These are phyloP conservation scores for Thamnaconus septentrionalis DNA, from an alignment of 2,113 vertebrate genomes.

Conservation along the genomic window DNA sequence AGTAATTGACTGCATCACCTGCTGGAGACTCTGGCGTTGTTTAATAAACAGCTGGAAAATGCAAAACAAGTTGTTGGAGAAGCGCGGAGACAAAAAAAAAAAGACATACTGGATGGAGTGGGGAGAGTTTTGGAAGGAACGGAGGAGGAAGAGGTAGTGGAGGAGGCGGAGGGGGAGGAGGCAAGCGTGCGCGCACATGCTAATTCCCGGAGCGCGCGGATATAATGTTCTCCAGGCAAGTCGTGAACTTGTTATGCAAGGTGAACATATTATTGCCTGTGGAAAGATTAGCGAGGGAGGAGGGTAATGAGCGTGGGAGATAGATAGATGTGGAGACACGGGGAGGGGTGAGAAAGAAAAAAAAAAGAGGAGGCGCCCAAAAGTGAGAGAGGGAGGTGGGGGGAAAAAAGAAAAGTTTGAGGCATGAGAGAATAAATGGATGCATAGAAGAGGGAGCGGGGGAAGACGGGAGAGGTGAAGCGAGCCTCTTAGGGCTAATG, in stretches of 20 bases:
- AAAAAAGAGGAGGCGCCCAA: constrained; percentile 30
- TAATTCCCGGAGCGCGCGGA: constrained; percentile 42
- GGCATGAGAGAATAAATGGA: constrained; percentile 56
- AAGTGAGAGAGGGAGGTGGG: constrained; percentile 30
- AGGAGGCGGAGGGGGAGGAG: constrained; percentile 21
- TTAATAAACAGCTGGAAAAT: constrained; percentile 80
- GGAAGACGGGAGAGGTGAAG: constrained; percentile 52
- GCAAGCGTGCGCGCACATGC: constrained; percentile 1
- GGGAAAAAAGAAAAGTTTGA: constrained; percentile 50
- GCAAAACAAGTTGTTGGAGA: constrained; percentile 64
- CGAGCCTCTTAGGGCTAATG: constrained; percentile 79
- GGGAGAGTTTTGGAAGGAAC: neutral
- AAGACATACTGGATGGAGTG: constrained; percentile 46
- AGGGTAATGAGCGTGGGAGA: constrained; percentile 56
- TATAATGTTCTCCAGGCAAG: constrained; percentile 37
- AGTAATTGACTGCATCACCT: constrained; percentile 79
- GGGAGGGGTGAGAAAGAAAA: neutral
- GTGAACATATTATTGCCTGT: constrained; percentile 53
- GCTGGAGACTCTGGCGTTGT: constrained; percentile 70
- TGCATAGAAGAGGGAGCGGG: constrained; percentile 29
- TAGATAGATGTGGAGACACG: constrained; percentile 55
- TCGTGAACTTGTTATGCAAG: constrained; percentile 52
- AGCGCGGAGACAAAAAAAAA: constrained; percentile 18
- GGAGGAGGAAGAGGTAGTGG: neutral
- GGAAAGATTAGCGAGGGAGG: constrained; percentile 52